Conservation (phyloP, 2,113 vertebrate genomes). For the Hydropotes inermis region DNA sequence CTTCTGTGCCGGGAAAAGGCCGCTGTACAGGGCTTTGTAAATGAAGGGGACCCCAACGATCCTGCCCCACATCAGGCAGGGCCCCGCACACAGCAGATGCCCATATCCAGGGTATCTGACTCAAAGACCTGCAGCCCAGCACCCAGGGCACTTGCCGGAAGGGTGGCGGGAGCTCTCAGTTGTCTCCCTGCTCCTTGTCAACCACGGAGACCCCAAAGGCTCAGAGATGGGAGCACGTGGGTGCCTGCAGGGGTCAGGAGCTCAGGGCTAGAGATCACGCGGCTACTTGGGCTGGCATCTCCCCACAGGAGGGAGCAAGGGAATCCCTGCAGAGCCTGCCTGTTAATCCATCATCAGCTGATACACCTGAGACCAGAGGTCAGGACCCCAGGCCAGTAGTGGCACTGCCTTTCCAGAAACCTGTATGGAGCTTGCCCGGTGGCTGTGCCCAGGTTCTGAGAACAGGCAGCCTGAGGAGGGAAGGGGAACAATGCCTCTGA, state of each 20-base stretch:
- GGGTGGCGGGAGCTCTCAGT: background rate
- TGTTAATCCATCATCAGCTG: background rate
- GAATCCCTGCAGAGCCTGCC: background rate
- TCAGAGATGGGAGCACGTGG: background rate
- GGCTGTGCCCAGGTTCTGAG: background rate
- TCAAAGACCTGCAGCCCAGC: background rate
- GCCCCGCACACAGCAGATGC: background rate
- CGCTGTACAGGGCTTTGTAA: background rate
- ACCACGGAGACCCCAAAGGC: background rate
- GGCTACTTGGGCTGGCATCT: background rate
- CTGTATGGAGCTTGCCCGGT: background rate
- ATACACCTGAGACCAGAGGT: background rate
- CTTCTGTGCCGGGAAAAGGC: background rate
- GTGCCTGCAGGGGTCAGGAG: accelerated
- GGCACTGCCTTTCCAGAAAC: background rate
- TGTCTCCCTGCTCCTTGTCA: background rate
- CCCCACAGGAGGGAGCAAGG: background rate
- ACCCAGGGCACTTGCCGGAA: background rate
- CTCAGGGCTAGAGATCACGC: background rate
- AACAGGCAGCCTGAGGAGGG: background rate
- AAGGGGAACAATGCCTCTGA: background rate
- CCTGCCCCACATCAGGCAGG: background rate
- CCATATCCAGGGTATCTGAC: background rate
- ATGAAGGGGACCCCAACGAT: background rate
- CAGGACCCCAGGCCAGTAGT: background rate